Evolutionary conservation across 2,888 invertebrate species (phyloP).

Genomic region (Meiosimyza decipiens): DNA sequence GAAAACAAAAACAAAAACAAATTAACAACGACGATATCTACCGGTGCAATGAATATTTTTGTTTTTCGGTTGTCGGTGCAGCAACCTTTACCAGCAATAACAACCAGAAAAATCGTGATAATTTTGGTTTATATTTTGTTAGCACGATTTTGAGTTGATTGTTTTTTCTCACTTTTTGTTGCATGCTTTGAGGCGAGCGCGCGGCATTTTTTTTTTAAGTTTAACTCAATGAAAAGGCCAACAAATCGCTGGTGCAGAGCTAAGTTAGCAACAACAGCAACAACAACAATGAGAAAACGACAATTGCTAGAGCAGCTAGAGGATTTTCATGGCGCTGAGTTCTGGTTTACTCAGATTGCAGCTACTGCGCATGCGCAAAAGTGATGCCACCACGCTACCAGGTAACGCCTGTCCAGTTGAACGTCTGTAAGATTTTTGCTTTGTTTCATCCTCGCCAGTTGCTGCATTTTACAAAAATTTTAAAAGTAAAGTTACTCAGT

Average conservation of each 20-base stretch:
- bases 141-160: slow-evolving; percentile 53
- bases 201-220: neutral
- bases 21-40: neutral
- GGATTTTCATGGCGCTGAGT: no score
- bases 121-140: slow-evolving; percentile 60
- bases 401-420: neutral
- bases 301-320: neutral
- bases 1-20: neutral
- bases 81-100: slow-evolving; percentile 3
- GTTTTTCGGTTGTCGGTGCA: neutral
- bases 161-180: neutral
- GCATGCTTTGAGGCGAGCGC: slow-evolving; percentile 3
- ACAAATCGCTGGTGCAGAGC: slow-evolving; percentile 26
- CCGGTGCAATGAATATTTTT: neutral
- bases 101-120: slow-evolving; percentile 54
- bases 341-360: no score
- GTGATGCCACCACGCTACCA: no score
- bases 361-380: neutral
- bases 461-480: no score
- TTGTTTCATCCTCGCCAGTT: slow-evolving; percentile 14
- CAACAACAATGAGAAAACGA: neutral
- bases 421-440: neutral
- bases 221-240: slow-evolving; percentile 8
- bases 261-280: neutral
- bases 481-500: no score